Evolutionary conservation across 2,797 vertebrate species (phyloP).

Genomic region (Hirundo rustica): DNA sequence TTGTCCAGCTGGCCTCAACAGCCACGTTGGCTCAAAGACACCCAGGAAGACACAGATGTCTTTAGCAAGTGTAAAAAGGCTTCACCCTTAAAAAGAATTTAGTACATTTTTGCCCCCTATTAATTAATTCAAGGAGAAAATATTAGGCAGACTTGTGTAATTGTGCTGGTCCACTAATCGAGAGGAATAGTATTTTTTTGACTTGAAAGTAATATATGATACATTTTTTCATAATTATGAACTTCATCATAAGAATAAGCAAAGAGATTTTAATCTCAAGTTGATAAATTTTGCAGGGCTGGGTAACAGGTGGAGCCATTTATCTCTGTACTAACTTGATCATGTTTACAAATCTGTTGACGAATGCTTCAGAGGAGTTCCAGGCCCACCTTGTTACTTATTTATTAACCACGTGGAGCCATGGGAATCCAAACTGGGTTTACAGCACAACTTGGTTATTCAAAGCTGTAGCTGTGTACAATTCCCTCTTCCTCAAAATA

Average conservation of each 20-base stretch:
- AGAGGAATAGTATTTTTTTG: slow-evolving; percentile 59
- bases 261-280: slow-evolving; percentile 59
- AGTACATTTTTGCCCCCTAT: not conserved
- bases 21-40: not conserved
- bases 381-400: not conserved
- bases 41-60: not conserved
- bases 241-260: slow-evolving; percentile 55
- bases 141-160: slow-evolving; percentile 38
- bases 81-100: slow-evolving; percentile 59
- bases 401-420: slow-evolving; percentile 33
- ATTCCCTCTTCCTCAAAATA: slow-evolving; percentile 20
- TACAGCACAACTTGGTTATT: not conserved
- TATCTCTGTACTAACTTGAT: slow-evolving; percentile 53
- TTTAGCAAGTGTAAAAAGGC: slow-evolving; percentile 22
- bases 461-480: slow-evolving; percentile 1
- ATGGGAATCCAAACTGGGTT: not conserved
- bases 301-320: slow-evolving; percentile 62
- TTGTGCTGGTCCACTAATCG: slow-evolving; percentile 45
- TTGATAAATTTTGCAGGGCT: slow-evolving; percentile 63
- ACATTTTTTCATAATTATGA: slow-evolving; percentile 66
- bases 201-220: slow-evolving; percentile 45
- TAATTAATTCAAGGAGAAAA: slow-evolving; percentile 35
- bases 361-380: not conserved
- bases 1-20: slow-evolving; percentile 41
- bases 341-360: slow-evolving; percentile 45